A percentile compares a stretch with the other conserved stretches of the same genome.
These are phyloP conservation scores for Galeopterus variegatus DNA, from an alignment of 2,113 vertebrate species.

Conservation along the genomic window DNA sequence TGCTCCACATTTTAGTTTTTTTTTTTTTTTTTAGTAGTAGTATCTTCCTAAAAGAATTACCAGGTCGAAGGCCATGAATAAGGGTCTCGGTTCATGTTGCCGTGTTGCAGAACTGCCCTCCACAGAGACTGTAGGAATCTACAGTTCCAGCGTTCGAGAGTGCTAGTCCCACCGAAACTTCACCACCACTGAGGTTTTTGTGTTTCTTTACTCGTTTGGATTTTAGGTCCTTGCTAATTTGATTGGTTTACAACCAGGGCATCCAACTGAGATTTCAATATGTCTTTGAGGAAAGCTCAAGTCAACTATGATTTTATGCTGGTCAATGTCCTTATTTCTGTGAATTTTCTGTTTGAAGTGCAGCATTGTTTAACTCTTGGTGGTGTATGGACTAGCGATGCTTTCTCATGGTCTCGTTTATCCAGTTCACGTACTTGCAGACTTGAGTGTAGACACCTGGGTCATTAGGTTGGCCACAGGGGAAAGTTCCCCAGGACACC, in stretches of 20 bases:
- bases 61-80: neutral
- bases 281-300: neutral
- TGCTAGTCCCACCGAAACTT: neutral
- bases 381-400: neutral
- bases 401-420: slow-evolving; percentile 51
- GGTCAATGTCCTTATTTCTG: neutral
- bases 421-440: slow-evolving; percentile 81
- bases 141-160: neutral
- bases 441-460: slow-evolving; percentile 86
- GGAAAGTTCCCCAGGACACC: slow-evolving; percentile 85
- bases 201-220: neutral
- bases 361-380: neutral
- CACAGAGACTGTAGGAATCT: neutral
- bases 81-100: neutral
- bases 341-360: neutral
- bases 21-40: neutral
- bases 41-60: neutral
- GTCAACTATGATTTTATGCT: neutral
- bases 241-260: neutral
- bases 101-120: neutral
- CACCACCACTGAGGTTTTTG: neutral
- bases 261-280: neutral
- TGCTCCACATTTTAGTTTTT: neutral
- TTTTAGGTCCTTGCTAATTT: neutral
- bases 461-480: slow-evolving; percentile 78